These are phyloP conservation scores for Dione juno DNA, from an alignment of 2,888 invertebrate genomes.

Conservation along the genomic window DNA sequence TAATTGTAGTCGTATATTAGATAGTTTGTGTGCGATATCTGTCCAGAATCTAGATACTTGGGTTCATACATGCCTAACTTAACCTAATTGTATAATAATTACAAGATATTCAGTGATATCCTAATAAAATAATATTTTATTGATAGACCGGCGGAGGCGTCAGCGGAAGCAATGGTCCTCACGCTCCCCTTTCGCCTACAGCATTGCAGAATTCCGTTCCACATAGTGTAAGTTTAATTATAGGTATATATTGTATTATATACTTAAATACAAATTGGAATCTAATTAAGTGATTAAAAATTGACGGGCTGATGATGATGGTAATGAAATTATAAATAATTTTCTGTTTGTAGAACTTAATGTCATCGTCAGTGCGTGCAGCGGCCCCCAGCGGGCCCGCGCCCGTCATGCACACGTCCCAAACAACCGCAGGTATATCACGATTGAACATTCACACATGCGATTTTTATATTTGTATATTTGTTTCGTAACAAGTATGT, in stretches of 20 bases:
- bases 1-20: background rate
- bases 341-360: conserved; percentile 65
- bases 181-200: conserved; percentile 79
- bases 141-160: conserved; percentile 75
- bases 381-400: conserved; percentile 66
- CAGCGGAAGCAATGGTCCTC: conserved; percentile 78
- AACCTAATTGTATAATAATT: background rate
- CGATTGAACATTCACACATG: too few species aligned
- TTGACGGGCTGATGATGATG: too few species aligned
- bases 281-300: too few species aligned
- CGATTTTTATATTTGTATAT: background rate
- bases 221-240: conserved; percentile 69
- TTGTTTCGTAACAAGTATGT: background rate
- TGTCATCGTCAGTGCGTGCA: conserved; percentile 79
- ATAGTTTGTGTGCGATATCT: background rate
- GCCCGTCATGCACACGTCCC: conserved; percentile 75
- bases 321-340: background rate
- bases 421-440: conserved; percentile 67
- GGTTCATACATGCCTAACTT: background rate
- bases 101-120: background rate
- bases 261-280: too few species aligned
- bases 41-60: background rate
- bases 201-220: conserved; percentile 76
- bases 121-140: conserved; percentile 48
- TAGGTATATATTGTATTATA: background rate